A percentile compares a stretch with the other conserved stretches of the same genome.
These are phyloP conservation scores for Mormyrus hasselquistii DNA, from an alignment of 2,797 vertebrate genomes.

Conservation along the genomic window DNA sequence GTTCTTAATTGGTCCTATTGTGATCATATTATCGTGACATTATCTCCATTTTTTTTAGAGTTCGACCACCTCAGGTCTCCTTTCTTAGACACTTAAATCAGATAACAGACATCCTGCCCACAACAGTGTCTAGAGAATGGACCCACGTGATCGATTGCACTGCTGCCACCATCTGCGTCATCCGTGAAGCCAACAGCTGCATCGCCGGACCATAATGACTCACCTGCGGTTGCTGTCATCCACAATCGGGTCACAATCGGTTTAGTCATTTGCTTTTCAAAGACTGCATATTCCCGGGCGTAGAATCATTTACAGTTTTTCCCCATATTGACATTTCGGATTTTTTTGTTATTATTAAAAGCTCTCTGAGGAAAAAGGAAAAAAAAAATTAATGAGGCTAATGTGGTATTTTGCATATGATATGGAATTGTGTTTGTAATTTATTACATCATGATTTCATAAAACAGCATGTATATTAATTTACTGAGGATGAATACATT, in stretches of 20 bases:
- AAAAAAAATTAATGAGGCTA: neutral
- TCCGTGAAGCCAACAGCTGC: neutral
- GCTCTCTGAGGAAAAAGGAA: neutral
- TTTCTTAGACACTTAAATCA: neutral
- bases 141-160: neutral
- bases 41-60: neutral
- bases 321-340: neutral
- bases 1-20: neutral
- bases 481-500: neutral
- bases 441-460: neutral
- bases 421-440: neutral
- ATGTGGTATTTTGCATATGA: neutral
- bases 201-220: neutral
- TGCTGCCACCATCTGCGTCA: neutral
- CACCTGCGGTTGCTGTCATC: neutral
- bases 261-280: neutral
- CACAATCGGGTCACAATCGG: neutral
- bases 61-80: neutral
- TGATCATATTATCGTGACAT: neutral
- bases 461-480: neutral
- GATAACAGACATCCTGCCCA: neutral
- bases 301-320: neutral
- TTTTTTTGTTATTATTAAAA: neutral
- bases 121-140: neutral
- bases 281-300: neutral